Conservation (phyloP, 2,888 invertebrate species). For the Erebia ligea region DNA sequence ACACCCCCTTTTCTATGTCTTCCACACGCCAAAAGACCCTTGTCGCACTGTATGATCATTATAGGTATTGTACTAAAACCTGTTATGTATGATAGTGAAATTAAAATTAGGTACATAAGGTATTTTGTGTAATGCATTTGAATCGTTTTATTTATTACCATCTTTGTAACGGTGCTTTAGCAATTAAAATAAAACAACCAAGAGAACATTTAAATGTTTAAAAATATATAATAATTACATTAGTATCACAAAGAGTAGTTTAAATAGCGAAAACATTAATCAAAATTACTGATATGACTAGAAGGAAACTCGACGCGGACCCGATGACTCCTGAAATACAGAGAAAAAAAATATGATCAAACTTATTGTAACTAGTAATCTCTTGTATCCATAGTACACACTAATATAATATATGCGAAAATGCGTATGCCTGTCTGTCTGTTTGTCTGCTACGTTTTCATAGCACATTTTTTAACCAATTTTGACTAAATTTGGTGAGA, state of each 20-base stretch:
- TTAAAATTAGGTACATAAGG: constrained; percentile 9
- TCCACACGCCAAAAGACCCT: too few species aligned
- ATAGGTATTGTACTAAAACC: neutral
- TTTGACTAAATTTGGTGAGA: too few species aligned
- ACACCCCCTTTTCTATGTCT: too few species aligned
- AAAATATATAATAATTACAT: constrained; percentile 34
- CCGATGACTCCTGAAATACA: constrained; percentile 32
- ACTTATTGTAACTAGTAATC: too few species aligned
- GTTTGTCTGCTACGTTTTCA: too few species aligned
- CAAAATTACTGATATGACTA: constrained; percentile 32
- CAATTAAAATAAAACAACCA: constrained; percentile 13
- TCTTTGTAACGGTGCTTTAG: neutral
- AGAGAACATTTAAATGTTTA: constrained; percentile 21
- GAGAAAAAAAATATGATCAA: constrained; percentile 3
- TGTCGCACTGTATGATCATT: too few species aligned
- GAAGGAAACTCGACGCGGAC: constrained; percentile 26
- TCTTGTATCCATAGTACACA: too few species aligned
- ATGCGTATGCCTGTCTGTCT: too few species aligned
- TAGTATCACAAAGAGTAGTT: constrained; percentile 41
- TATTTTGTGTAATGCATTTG: constrained; percentile 4
- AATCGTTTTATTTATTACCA: constrained; percentile 9
- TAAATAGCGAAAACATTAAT: constrained; percentile 25
- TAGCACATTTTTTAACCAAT: too few species aligned
- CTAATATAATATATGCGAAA: too few species aligned
- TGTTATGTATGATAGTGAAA: neutral